Conservation (phyloP, 2,113 vertebrate genomes). For the Gallinago media region DNA sequence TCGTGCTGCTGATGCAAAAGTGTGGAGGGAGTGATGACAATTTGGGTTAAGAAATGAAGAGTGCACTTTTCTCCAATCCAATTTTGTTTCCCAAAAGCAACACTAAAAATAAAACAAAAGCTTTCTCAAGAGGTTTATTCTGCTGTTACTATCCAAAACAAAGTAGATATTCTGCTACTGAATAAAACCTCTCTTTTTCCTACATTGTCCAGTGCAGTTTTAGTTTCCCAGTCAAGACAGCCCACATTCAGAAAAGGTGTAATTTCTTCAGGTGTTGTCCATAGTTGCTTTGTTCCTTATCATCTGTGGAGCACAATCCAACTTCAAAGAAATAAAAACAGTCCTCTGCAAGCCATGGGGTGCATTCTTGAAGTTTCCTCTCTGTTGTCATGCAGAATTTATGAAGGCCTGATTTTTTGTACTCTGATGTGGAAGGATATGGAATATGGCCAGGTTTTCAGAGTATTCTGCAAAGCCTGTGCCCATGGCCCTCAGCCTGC, state of each 20-base stretch:
- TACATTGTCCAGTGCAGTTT: background rate
- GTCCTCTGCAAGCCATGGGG: background rate
- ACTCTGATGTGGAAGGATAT: background rate
- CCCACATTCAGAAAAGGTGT: background rate
- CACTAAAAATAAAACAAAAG: conserved; percentile 50
- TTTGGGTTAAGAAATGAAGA: conserved; percentile 46
- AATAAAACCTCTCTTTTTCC: background rate
- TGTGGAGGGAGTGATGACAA: conserved; percentile 22
- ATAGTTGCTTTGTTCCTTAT: background rate
- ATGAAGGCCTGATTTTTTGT: background rate
- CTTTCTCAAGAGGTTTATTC: conserved; percentile 31
- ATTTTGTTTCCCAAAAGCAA: conserved; percentile 7
- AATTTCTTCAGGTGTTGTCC: background rate
- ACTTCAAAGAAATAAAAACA: background rate
- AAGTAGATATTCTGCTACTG: background rate
- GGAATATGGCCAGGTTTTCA: background rate
- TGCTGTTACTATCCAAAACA: background rate
- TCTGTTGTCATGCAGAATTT: background rate
- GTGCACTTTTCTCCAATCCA: background rate
- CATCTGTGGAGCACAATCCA: background rate
- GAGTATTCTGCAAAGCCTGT: background rate
- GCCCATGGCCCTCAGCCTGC: background rate
- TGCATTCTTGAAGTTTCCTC: background rate
- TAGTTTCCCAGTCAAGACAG: background rate
- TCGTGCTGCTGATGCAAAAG: background rate